Evolutionary conservation across 2,888 invertebrate genomes (phyloP).

Genomic region (Clitarchus hookeri): DNA sequence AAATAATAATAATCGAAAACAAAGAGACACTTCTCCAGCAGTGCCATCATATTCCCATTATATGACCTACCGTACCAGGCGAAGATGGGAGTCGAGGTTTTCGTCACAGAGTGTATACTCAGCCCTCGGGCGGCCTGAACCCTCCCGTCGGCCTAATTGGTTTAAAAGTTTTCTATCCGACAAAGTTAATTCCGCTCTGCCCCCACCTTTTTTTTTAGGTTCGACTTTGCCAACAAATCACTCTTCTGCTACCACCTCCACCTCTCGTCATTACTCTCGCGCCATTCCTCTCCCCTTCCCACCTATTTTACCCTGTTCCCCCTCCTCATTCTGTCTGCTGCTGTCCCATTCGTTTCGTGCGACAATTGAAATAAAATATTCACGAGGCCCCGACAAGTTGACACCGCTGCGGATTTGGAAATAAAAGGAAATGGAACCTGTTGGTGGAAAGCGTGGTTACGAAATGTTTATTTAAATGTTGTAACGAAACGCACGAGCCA

Average conservation of each 20-base stretch:
- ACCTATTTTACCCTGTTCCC: neutral
- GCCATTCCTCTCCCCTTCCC: neutral
- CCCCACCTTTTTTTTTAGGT: neutral
- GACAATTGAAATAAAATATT: conserved; percentile 1
- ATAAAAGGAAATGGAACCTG: neutral
- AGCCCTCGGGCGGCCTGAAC: neutral
- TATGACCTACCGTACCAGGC: too few relatives aligned
- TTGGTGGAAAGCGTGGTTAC: neutral
- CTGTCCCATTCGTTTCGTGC: conserved; percentile 14
- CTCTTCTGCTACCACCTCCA: neutral
- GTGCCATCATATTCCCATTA: too few relatives aligned
- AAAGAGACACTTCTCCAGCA: too few relatives aligned
- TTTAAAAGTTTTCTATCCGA: neutral
- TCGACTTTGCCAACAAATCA: conserved; percentile 2
- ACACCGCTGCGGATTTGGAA: conserved; percentile 5
- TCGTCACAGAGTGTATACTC: neutral
- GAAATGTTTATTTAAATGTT: neutral
- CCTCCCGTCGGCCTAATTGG: neutral
- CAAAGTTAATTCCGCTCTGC: neutral
- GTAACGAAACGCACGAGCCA: neutral
- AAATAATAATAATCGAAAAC: too few relatives aligned
- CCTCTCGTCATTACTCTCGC: neutral
- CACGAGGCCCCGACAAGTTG: neutral
- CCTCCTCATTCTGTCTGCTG: neutral
- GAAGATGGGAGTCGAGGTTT: neutral